These are phyloP conservation scores for Hemibagrus wyckioides DNA, from an alignment of 2,113 vertebrate genomes.

Conservation along the genomic window DNA sequence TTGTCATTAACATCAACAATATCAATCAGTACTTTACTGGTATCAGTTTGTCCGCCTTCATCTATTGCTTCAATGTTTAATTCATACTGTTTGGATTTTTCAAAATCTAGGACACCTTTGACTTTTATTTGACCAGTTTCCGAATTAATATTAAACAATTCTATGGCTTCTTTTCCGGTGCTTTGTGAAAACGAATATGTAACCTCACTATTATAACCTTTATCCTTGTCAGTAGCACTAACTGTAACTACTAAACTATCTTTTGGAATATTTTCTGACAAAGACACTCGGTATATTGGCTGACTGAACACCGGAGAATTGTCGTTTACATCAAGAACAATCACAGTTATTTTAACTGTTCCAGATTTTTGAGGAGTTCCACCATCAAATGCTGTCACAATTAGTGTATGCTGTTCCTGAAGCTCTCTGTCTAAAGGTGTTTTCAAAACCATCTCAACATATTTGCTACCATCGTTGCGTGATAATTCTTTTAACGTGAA, in stretches of 20 bases:
- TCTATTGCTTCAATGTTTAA: slow-evolving; percentile 75
- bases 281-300: slow-evolving; percentile 57
- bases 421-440: slow-evolving; percentile 69
- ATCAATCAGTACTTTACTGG: slow-evolving; percentile 76
- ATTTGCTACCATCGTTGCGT: slow-evolving; percentile 67
- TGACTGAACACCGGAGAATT: slow-evolving; percentile 71
- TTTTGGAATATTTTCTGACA: slow-evolving; percentile 63
- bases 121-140: slow-evolving; percentile 72
- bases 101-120: slow-evolving; percentile 72
- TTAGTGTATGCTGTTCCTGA: slow-evolving; percentile 64
- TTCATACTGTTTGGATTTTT: slow-evolving; percentile 73
- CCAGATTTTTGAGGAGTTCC: slow-evolving; percentile 72
- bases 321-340: slow-evolving; percentile 73
- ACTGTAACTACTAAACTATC: slow-evolving; percentile 59
- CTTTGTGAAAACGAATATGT: slow-evolving; percentile 66
- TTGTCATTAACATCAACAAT: slow-evolving; percentile 68
- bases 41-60: slow-evolving; percentile 67
- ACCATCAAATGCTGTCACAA: slow-evolving; percentile 69
- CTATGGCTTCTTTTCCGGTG: slow-evolving; percentile 36
- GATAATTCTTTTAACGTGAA: slow-evolving; percentile 71
- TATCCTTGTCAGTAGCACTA: slow-evolving; percentile 67
- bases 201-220: slow-evolving; percentile 63
- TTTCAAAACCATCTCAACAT: slow-evolving; percentile 72
- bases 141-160: slow-evolving; percentile 66
- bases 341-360: slow-evolving; percentile 68